Base-by-base conservation (phyloP, 64 coral and sea anemone species). In the Pachyseris speciosa region DNA sequence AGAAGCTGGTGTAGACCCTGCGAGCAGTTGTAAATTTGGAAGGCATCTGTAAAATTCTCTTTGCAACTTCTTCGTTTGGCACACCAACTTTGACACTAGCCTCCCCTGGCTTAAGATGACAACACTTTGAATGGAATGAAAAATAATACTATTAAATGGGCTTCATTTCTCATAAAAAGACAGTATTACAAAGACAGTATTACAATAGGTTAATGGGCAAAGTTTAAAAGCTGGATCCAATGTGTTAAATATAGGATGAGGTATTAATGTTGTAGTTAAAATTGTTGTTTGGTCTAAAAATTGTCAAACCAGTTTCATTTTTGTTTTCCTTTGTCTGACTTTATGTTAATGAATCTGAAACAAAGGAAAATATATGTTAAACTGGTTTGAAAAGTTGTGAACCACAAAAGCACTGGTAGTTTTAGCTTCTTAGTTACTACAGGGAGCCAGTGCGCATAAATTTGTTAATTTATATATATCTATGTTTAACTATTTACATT, bases 1-100 rank as follows among this genome's bases (percentile, higher is more conserved):
- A 65, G 52, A 84, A 84, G 39, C 47, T 61, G n/a, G 80, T 84
- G 57, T 84, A 84, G 33, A 83, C 28, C 79, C 79, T 50, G 34
- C 80, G 51, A 41, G 53, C 79, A 34, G 79, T 83, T 33, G 79
- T 83, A 41, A 60, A 83, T 63, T 60, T 60, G 34, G 58, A 58
- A 66, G 81, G 61, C 32, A 60, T 63, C 60, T 84, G 51, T 7
- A 84, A 66, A 43, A 84, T 65, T 31, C 31, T 36, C n/a, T 84
- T 65, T 65, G 60, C 37, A 16, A 84, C 36, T 64, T 84, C 58
- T 19, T 43, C 34, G 1, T 28, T 43, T 25, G 31, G 67, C 67
- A 1, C 32, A 67, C 64, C 64, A 67, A 67, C 31, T 67, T 67
- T 67, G 32, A 39, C 67, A 70, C 67, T 70, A 70, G 67, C 67